A percentile compares a stretch with the other conserved stretches of the same genome.
These are phyloP conservation scores for Myotis lucifugus DNA, from an alignment of 2,113 vertebrate species.

Conservation along the genomic window DNA sequence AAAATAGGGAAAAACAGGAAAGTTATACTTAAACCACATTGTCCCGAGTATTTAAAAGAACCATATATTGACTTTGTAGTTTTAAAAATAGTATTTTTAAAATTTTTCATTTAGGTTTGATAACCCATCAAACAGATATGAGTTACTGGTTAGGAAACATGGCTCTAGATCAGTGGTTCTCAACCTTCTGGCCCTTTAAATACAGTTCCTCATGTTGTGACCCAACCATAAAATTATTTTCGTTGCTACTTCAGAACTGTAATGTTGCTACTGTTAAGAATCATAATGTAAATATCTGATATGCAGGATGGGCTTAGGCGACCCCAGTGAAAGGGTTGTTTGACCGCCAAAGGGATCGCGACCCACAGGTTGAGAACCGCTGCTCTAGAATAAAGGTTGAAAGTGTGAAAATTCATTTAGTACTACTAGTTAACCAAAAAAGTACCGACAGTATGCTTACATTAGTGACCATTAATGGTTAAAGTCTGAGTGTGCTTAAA, in stretches of 20 bases:
- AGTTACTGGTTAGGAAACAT: background rate
- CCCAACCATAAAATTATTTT: too few relatives aligned
- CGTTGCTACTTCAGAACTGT: too few relatives aligned
- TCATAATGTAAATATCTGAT: too few relatives aligned
- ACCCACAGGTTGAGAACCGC: too few relatives aligned
- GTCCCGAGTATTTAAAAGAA: background rate
- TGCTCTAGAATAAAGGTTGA: background rate
- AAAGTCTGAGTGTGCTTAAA: background rate
- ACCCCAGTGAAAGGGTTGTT: too few relatives aligned
- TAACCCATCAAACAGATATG: background rate
- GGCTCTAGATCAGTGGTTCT: background rate
- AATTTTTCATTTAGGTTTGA: conserved; percentile 21
- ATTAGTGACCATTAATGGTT: background rate
- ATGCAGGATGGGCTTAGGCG: too few relatives aligned
- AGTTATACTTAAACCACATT: background rate
- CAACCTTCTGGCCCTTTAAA: too few relatives aligned
- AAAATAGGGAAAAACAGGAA: background rate
- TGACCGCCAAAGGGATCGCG: too few relatives aligned
- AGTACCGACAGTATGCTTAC: background rate
- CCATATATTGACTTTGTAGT: background rate
- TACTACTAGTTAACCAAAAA: background rate
- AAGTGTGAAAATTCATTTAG: conserved; percentile 28
- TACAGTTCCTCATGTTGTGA: too few relatives aligned
- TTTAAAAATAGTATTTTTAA: background rate
- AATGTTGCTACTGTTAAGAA: too few relatives aligned